phyloP scores from a whole-genome alignment of 2,797 vertebrate species.

The Diplodus puntazzo region DNA sequence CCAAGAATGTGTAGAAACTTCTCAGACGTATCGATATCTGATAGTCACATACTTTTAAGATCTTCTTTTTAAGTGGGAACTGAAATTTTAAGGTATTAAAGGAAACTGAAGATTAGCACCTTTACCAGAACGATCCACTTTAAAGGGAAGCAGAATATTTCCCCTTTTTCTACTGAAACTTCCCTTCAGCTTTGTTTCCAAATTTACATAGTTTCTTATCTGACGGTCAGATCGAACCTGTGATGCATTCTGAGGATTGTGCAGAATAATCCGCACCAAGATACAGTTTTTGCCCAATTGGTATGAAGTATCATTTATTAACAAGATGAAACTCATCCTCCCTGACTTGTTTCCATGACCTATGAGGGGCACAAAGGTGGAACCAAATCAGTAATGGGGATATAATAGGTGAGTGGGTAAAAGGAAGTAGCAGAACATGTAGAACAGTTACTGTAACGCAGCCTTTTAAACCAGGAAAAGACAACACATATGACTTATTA shows the following conservation, averaged over 20 bases:
- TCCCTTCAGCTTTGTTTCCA: constrained; percentile 14
- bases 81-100: background rate
- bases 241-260: background rate
- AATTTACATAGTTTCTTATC: background rate
- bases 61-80: background rate
- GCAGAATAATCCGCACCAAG: background rate
- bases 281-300: no score
- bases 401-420: no score
- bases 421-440: no score
- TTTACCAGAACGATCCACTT: background rate
- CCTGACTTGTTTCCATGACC: background rate
- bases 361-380: no score
- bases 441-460: no score
- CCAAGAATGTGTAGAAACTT: no score
- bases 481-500: no score
- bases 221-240: background rate
- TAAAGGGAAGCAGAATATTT: constrained; percentile 55
- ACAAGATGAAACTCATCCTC: background rate
- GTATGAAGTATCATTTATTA: background rate
- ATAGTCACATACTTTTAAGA: background rate
- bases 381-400: no score
- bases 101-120: background rate
- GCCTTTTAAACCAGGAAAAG: no score
- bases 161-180: constrained; percentile 51
- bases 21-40: background rate